Evolutionary conservation across 1,140 invertebrate species (phyloP), one percentile per base, ranked within the genome.

Genomic region (Drosophila athabasca): DNA sequence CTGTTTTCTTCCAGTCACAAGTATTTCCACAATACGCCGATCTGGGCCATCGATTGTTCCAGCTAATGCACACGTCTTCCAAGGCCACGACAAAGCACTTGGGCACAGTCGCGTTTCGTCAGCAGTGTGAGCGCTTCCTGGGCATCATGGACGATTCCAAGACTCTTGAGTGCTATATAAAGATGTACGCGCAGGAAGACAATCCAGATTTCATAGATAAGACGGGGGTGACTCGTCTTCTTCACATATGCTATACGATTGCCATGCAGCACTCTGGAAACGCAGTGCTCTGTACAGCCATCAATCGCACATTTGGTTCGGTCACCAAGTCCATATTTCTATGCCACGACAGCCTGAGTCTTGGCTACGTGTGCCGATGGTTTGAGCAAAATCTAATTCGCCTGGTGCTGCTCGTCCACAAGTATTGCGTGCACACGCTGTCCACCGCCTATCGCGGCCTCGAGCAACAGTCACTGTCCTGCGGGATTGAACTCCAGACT

Each of bases 241-340:
- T 96, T 0, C 94, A 95, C 91, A 94, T 94, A 26, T 95, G 95
- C 70, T 96, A 96, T 85, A 94, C 95, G 77, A 92, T 96, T 9
- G 94, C 95, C 15, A 96, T 96, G 95, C 94, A 95, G 79, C 95
- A 95, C 77, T 93, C 94, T 0, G 95, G 93, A 68, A 93, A 92
- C n/a, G 90, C 92, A 8, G 87, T 94, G 53, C 82, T 91, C 2
- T 94, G 94, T 93, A 79, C 92, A 48, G 65, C 79, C 52, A 95
- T 95, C 52, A 94, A 95, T 66, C 94, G 94, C 64, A 96, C 95
- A 1, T 91, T 96, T 31, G 92, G 94, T 41, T 94, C 95, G 6
- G 95, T 96, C 29, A 93, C 95, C 46, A 93, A 94, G 64, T 95
- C 95, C 19, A 96, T 96, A 90, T 97, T 97, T 92, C 96, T 97